Conservation (phyloP, 2,888 invertebrate genomes). For the Pseudeuparius sepicola region DNA sequence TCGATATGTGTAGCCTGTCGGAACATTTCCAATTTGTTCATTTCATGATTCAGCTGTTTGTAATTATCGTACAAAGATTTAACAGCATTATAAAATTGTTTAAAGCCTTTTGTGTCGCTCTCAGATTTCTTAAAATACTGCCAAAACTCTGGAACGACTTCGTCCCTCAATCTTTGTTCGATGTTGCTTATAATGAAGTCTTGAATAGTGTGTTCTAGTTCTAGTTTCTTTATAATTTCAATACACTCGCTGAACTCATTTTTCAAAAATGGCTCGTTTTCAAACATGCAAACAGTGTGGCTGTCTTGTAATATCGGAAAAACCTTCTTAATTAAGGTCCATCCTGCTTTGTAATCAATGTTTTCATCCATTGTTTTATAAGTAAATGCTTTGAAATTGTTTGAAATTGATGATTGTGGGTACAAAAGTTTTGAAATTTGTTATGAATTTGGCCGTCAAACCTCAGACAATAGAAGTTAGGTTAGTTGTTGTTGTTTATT, state of each 20-base stretch:
- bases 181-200: slow-evolving; percentile 41
- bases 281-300: slow-evolving; percentile 20
- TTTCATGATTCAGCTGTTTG: slow-evolving; percentile 44
- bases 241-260: slow-evolving; percentile 34
- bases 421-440: no score
- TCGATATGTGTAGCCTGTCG: slow-evolving; percentile 40
- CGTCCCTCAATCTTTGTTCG: slow-evolving; percentile 50
- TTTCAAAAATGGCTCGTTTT: slow-evolving; percentile 24
- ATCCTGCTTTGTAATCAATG: slow-evolving; percentile 23
- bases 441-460: no score
- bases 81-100: slow-evolving; percentile 56
- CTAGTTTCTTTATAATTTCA: slow-evolving; percentile 31
- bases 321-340: slow-evolving; percentile 28
- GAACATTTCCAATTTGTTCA: slow-evolving; percentile 47
- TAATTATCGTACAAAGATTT: slow-evolving; percentile 51
- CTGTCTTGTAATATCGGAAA: slow-evolving; percentile 33
- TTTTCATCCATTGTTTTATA: slow-evolving; percentile 15
- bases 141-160: slow-evolving; percentile 57
- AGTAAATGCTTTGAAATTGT: no score
- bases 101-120: slow-evolving; percentile 50
- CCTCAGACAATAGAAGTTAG: no score
- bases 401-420: no score
- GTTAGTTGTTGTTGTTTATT: no score
- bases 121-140: slow-evolving; percentile 46
- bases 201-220: slow-evolving; percentile 35